phyloP scores from a whole-genome alignment of 1,140 invertebrate species.

The Drosophila cardini region DNA sequence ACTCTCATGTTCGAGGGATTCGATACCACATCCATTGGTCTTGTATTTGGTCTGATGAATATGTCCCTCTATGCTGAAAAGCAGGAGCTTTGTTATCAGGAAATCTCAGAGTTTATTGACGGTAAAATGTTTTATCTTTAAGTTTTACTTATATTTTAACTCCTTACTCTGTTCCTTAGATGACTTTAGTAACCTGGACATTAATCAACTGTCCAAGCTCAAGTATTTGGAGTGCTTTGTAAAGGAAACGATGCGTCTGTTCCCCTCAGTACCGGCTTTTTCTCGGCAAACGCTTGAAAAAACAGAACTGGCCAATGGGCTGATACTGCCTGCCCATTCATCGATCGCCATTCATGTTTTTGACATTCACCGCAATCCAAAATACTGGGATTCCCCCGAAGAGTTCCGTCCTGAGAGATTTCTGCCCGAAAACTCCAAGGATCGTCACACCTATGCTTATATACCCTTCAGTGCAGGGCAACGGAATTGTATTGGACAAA shows the following conservation, averaged over 20 bases:
- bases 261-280: constrained; percentile 89
- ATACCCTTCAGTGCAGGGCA: constrained; percentile 86
- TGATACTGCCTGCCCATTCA: constrained; percentile 85
- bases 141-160: not conserved
- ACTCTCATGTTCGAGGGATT: constrained; percentile 93
- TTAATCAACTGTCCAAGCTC: constrained; percentile 86
- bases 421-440: constrained; percentile 87
- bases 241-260: constrained; percentile 88
- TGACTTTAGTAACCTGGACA: constrained; percentile 76
- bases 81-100: constrained; percentile 87
- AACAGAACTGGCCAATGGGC: constrained; percentile 74
- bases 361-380: constrained; percentile 87
- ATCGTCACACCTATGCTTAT: constrained; percentile 85
- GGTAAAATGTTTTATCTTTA: not conserved
- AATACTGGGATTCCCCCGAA: constrained; percentile 88
- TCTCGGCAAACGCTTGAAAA: constrained; percentile 86
- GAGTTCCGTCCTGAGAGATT: constrained; percentile 92
- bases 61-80: constrained; percentile 87
- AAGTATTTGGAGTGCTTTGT: constrained; percentile 88
- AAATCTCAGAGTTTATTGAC: constrained; percentile 40
- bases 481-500: constrained; percentile 79
- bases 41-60: constrained; percentile 87
- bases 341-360: constrained; percentile 85
- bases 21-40: constrained; percentile 89
- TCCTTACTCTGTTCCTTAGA: not conserved